Percentiles rank a stretch among this genome's conserved stretches.
Evolutionary conservation across 2,797 vertebrate species (phyloP).

Genomic region (Alectoris magna): DNA sequence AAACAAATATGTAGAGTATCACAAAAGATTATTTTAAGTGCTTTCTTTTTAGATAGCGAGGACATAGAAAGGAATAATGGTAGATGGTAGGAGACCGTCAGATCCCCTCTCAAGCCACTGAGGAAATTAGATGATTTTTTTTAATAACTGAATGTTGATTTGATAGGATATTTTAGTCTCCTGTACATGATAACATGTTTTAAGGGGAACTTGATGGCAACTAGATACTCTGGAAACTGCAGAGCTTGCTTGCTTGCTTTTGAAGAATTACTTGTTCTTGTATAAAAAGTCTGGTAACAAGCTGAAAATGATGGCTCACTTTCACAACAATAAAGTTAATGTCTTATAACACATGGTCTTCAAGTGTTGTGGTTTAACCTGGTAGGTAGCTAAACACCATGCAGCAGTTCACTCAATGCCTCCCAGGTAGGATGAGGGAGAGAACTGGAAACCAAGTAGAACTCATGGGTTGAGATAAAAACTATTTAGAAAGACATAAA

Average conservation of each 20-base stretch:
- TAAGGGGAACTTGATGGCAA: not conserved
- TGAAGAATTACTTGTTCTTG: not conserved
- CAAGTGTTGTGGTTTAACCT: not conserved
- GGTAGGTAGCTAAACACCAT: too few relatives aligned
- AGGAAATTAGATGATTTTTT: not conserved
- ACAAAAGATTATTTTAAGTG: not conserved
- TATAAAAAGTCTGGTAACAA: not conserved
- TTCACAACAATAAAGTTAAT: not conserved
- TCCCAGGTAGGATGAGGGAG: too few relatives aligned
- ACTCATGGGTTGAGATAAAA: too few relatives aligned
- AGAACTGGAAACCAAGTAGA: too few relatives aligned
- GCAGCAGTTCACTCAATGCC: too few relatives aligned
- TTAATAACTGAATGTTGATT: not conserved
- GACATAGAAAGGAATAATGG: not conserved
- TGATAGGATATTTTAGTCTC: not conserved
- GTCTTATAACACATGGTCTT: not conserved
- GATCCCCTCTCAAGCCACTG: not conserved
- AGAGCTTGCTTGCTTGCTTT: not conserved
- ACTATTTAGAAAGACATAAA: too few relatives aligned
- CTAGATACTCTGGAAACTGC: rapidly evolving
- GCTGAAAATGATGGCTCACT: not conserved
- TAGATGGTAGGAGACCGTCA: not conserved
- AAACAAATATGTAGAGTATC: not conserved
- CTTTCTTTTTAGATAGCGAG: not conserved
- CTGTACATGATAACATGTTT: not conserved